A percentile compares a stretch with the other conserved stretches of the same genome.
These are phyloP conservation scores for Adela reaumurella DNA, from an alignment of 2,888 invertebrate genomes.

Conservation along the genomic window DNA sequence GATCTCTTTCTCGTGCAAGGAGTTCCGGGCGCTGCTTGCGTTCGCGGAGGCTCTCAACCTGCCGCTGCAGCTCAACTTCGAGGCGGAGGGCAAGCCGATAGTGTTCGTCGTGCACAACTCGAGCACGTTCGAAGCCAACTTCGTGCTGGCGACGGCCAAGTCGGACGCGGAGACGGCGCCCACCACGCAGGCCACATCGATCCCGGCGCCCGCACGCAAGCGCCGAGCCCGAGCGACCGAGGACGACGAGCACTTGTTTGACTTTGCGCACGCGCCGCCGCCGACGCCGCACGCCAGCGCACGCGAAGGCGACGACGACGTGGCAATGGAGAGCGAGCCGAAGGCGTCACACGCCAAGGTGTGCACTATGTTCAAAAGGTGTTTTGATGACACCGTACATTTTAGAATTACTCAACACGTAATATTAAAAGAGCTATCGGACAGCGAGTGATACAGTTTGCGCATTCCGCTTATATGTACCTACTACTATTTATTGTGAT, in stretches of 20 bases:
- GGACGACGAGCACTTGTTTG: not conserved
- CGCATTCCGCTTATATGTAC: too few species aligned
- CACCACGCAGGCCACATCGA: conserved; percentile 30
- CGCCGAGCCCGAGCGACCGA: conserved; percentile 5
- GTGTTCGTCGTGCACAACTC: conserved; percentile 71
- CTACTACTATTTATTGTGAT: too few species aligned
- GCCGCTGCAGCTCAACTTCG: conserved; percentile 69
- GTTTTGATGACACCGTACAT: conserved; percentile 71
- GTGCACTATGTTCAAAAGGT: conserved; percentile 65
- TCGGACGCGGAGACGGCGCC: conserved; percentile 40
- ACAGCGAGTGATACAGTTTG: conserved; percentile 43
- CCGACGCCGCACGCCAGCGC: too few species aligned
- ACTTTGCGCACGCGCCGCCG: too few species aligned
- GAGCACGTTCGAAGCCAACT: conserved; percentile 71
- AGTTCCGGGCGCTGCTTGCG: conserved; percentile 72
- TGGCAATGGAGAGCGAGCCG: conserved; percentile 10
- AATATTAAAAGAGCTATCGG: conserved; percentile 70
- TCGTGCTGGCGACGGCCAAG: conserved; percentile 76
- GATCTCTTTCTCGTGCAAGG: conserved; percentile 83
- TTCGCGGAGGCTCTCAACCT: conserved; percentile 75
- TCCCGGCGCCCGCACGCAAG: conserved; percentile 33
- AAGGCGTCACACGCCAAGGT: conserved; percentile 53
- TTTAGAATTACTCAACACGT: conserved; percentile 55
- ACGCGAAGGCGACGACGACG: too few species aligned
- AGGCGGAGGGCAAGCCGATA: conserved; percentile 73